Evolutionary conservation across 2,888 invertebrate genomes (phyloP), one percentile per base, ranked within the genome.

Genomic region (Bombylius discolor): DNA sequence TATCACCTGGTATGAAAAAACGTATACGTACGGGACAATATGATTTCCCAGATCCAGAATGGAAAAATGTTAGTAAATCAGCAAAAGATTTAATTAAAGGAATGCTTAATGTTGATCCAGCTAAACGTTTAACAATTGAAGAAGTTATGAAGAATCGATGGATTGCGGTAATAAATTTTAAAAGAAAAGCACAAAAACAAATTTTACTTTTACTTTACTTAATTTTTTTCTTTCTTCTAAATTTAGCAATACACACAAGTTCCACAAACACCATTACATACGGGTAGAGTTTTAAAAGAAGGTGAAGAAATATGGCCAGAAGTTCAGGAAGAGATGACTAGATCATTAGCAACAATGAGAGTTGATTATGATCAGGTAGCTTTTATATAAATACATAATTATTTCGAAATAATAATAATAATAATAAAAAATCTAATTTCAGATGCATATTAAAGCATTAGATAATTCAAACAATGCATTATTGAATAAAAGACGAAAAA

Each of bases 1-100:
- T 99, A 71, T 97, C 96, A 1, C 98, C 99, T 0, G 99, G 99
- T 6, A 99, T 99, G 99, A 99, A 98, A 73, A 94, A 89, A 72
- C 81, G 74, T 47, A 74, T 74, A 66, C 82, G 96, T 64, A 83
- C 92, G 51, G 99, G 99, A 0, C 95, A 98, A 71, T 99, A 96
- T 73, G 94, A 94, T 66, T 99, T 99, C 71, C 97, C 98, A 0
- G 85, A 88, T 68, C 93, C 94, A 0, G 96, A 96, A 70, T 96
- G 96, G 96, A 85, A 88, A 56, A 86, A 91, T 70, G 97, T 99
- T 0, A 95, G 95, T 11, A 78, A 85, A 58, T 91, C 94, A 70
- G 97, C 98, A 3, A 97, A 98, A 76, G 93, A 94, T 73, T 81
- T 99, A 61, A 99, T 99, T 64, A 84, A 83, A 58, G 91, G 91